Percentiles rank a stretch among this genome's conserved stretches.
These are phyloP conservation scores for Nycticorax nycticorax DNA, from an alignment of 2,113 vertebrate genomes.

Conservation along the genomic window DNA sequence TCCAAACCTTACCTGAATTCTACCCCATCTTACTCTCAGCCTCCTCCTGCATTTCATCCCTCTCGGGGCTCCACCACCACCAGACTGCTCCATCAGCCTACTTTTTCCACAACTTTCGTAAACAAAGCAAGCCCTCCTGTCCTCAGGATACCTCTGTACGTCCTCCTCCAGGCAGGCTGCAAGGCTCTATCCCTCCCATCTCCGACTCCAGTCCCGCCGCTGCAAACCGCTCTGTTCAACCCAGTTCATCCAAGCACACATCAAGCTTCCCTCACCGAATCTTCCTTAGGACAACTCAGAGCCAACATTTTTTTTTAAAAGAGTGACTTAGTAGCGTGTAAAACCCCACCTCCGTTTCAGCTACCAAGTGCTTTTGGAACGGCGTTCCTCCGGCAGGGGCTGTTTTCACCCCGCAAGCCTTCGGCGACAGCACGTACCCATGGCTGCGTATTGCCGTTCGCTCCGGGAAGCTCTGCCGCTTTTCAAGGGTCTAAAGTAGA, in stretches of 20 bases:
- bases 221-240: not conserved
- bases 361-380: not conserved
- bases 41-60: not conserved
- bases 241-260: not conserved
- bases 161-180: not conserved
- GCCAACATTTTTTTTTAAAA: not conserved
- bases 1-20: not conserved
- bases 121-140: not conserved
- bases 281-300: not conserved
- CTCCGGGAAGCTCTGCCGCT: not conserved
- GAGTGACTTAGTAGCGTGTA: not conserved
- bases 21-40: not conserved
- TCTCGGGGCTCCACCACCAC: not conserved
- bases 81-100: not conserved
- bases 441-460: fast-evolving
- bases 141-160: not conserved
- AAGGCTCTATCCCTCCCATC: not conserved
- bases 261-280: fast-evolving
- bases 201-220: not conserved
- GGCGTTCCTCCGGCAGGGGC: not conserved
- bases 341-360: not conserved
- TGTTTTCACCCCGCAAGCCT: not conserved
- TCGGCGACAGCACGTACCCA: fast-evolving
- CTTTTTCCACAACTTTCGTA: not conserved
- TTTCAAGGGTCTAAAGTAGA: not conserved